Percentiles rank a stretch among this genome's conserved stretches.
Conservation (phyloP, 2,113 vertebrate species). For the Coturnix japonica region DNA sequence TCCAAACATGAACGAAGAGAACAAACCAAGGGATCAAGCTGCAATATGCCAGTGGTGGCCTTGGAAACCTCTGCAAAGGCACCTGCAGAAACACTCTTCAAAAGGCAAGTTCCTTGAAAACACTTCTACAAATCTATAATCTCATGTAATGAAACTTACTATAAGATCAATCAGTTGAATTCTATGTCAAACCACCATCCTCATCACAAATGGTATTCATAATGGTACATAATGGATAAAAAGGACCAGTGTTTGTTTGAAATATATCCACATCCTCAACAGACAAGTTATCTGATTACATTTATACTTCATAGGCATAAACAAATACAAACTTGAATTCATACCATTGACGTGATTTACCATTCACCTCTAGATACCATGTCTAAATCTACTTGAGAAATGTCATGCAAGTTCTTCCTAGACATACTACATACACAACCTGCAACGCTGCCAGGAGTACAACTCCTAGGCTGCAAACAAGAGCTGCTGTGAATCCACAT, state of each 20-base stretch:
- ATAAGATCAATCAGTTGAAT: background rate
- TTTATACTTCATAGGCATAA: background rate
- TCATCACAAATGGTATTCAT: background rate
- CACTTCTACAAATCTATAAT: background rate
- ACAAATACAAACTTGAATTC: background rate
- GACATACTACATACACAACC: background rate
- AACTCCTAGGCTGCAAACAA: background rate
- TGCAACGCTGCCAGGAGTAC: background rate
- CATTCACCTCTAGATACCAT: background rate
- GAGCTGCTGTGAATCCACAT: background rate
- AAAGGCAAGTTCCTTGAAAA: background rate
- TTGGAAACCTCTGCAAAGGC: background rate
- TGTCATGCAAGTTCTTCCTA: background rate
- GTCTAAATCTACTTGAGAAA: background rate
- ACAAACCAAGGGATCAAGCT: background rate
- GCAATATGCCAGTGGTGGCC: fast-evolving
- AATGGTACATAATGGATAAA: background rate
- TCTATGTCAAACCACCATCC: background rate
- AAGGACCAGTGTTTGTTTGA: background rate
- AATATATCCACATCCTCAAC: background rate
- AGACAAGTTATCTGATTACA: background rate
- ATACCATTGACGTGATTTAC: background rate
- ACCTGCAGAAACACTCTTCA: background rate
- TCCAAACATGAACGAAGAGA: fast-evolving
- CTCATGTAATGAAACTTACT: background rate